Evolutionary conservation across 1,140 invertebrate genomes (phyloP), one percentile per base, ranked within the genome.

Genomic region (Brachystomella parvula): DNA sequence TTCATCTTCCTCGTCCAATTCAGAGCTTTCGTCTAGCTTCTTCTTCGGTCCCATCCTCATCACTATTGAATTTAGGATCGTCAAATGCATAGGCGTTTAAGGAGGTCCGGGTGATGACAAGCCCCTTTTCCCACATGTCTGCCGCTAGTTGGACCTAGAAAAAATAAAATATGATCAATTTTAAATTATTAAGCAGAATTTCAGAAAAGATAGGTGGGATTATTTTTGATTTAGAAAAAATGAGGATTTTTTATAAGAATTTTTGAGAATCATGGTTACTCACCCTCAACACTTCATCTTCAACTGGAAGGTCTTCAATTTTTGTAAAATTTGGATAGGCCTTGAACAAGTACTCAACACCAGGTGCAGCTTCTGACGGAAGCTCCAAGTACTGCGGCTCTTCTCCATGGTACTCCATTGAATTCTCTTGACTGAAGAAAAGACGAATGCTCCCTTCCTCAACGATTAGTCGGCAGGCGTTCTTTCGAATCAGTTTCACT

Each of bases 341-440:
- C 33, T 78, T 78, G 56, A 94, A 84, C 15, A 96, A 79, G 47
- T 79, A 80, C 75, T 89, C 83, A 21, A 95, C 79, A 15, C 83
- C 86, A 12, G 83, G 83, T 0, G 86, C 84, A 68, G 85, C 78
- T 2, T 83, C 79, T 30, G 81, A 76, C 32, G 84, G 80, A 57
- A 94, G 83, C 75, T 90, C 89, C 66, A 95, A 77, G 78, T 80
- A 93, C 68, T 89, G 86, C 29, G 84, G 77, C 56, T 93, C 90
- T 76, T 84, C 84, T 33, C 85, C 90, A 76, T 90, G 90, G 75
- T 92, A 94, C 68, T 88, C 83, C 69, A 87, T 81, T 0, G 87
- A 86, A 80, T 96, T 96, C 75, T 93, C 89, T 59, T 84, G 79
- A 64, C 84, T 86, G 77, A 90, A 90, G 77, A 92, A 95, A 47